phyloP scores from a whole-genome alignment of 2,113 vertebrate species.

The Murina feae region DNA sequence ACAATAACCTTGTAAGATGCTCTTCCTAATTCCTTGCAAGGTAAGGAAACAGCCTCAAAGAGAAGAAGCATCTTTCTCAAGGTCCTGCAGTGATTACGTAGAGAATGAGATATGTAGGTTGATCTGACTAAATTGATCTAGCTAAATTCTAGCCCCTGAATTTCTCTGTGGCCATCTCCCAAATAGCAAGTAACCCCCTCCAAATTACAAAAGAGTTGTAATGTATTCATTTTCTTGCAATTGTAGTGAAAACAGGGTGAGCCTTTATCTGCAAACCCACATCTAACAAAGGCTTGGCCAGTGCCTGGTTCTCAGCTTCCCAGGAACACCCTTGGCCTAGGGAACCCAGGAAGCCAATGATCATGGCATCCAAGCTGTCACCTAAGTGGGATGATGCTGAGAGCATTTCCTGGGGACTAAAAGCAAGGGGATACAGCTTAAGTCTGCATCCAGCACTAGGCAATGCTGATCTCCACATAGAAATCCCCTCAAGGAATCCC shows the following conservation, averaged over 20 bases:
- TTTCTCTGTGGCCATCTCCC: background rate
- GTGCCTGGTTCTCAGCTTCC: background rate
- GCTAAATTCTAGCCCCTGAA: background rate
- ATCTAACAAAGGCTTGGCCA: background rate
- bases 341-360: background rate
- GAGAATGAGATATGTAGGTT: background rate
- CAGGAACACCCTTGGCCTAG: background rate
- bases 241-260: background rate
- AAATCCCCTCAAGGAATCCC: background rate
- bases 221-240: background rate
- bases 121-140: background rate
- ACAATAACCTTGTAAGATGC: background rate
- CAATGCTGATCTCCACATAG: background rate
- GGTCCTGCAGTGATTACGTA: background rate
- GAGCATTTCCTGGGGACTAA: background rate
- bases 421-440: background rate
- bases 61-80: background rate
- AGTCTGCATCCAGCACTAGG: background rate
- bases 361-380: background rate
- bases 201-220: background rate
- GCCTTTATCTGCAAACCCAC: background rate
- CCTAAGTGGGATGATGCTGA: background rate
- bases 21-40: background rate
- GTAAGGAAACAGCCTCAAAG: background rate
- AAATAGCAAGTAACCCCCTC: background rate